Evolutionary conservation across 2,888 invertebrate species (phyloP), one percentile per base, ranked within the genome.

Genomic region (Sphaerophoria taeniata): DNA sequence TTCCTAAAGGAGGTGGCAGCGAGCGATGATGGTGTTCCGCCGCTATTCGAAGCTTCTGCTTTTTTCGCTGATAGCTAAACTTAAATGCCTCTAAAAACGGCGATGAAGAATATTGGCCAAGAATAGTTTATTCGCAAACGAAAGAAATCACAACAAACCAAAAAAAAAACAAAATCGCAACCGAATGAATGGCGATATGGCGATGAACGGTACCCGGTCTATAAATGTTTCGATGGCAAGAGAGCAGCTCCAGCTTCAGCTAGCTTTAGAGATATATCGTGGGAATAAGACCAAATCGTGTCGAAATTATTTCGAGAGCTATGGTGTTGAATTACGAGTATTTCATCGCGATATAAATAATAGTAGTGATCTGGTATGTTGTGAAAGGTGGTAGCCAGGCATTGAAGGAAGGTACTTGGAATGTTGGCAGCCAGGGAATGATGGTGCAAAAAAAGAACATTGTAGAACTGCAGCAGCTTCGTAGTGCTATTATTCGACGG

Each of bases 261-360:
- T n/a, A n/a, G n/a, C n/a, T n/a, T n/a, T n/a, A n/a, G n/a, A 85
- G 85, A 80, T 85, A 76, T 85, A 85, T 85, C 85, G 85, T 85
- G 85, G 85, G 85, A 85, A 85, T 85, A 85, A 80, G 85, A 85
- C 85, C 85, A 85, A 85, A 80, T 85, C 85, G 85, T 85, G 85
- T 85, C 80, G 76, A 85, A 85, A 85, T 80, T 80, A 77, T 85
- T 80, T 85, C 69, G 80, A 80, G 80, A 85, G 85, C 73, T 80
- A 80, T 80, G 80, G 85, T 80, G 79, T 80, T 85, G 85, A 85
- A 85, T 85, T 76, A 85, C 80, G 85, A 85, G 69, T 80, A 85
- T 85, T 85, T 80, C 80, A 85, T 76, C 85, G 85, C 75, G 85
- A 80, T 80, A 80, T 85, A 84, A 84, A 84, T 84, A 84, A 84